Evolutionary conservation across 2,797 vertebrate species (phyloP).

Genomic region (Xenopus petersii): DNA sequence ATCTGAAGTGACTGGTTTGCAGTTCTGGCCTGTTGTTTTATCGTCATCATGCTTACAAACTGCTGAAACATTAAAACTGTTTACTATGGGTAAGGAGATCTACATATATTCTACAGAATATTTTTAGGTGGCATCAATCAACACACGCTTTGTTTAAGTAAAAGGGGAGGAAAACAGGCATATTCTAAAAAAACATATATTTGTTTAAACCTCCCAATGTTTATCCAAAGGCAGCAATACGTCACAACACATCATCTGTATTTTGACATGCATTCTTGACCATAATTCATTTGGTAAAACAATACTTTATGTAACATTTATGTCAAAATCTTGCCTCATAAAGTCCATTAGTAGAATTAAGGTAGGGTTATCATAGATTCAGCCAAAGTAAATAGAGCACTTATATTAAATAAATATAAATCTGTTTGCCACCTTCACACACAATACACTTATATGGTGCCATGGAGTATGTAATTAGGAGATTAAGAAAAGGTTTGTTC

Average conservation of each 20-base stretch:
- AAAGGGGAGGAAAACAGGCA: not conserved
- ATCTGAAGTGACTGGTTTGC: not conserved
- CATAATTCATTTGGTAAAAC: slow-evolving; percentile 11
- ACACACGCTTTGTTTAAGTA: no score
- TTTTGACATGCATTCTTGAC: slow-evolving; percentile 23
- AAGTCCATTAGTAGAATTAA: slow-evolving; percentile 29
- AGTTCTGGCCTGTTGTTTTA: no score
- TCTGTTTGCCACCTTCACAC: slow-evolving; percentile 55
- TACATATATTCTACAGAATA: not conserved
- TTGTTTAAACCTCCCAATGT: slow-evolving; percentile 6
- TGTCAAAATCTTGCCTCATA: slow-evolving; percentile 30
- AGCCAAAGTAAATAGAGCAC: slow-evolving; percentile 41
- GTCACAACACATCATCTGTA: slow-evolving; percentile 40
- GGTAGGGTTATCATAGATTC: slow-evolving; percentile 11
- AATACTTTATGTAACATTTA: slow-evolving; percentile 30
- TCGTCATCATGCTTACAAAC: no score
- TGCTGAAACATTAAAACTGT: not conserved
- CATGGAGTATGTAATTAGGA: slow-evolving; percentile 57
- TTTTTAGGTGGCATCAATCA: not conserved
- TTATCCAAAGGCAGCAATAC: slow-evolving; percentile 2
- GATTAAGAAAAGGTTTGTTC: slow-evolving; percentile 59
- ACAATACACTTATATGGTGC: slow-evolving; percentile 58
- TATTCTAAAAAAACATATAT: not conserved
- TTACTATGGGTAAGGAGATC: not conserved
- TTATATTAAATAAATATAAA: slow-evolving; percentile 48